Base-by-base conservation (phyloP, 1,140 invertebrate genomes). In the Caenorhabditis elegans region DNA sequence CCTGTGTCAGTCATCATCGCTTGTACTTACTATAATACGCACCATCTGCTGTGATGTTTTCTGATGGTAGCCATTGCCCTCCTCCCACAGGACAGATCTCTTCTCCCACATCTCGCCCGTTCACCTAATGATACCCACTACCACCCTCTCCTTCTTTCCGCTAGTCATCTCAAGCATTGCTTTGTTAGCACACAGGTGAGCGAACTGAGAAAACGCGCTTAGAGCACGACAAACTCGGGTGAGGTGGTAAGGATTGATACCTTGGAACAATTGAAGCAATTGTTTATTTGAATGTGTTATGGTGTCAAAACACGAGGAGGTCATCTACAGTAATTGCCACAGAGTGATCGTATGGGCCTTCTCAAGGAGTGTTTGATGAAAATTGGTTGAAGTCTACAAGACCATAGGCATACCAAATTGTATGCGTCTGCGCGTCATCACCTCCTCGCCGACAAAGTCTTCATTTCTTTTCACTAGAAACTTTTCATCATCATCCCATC, bases 141-240 rank as follows among this genome's bases (percentile, higher is more conserved):
- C n/a, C 43, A 28, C 76, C 46, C 43, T 77, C 46, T 26, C 17
- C 36, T 46, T 31, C 76, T 17, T 22, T 19, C 76, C 76, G 46
- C 76, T 77, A 49, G 76, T 51, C 43, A 48, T 51, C 76, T 77
- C 76, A 49, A 48, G 43, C 76, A 49, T 51, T 77, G 46, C 76
- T 51, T 77, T 51, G 76, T 77, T 48, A 77, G 76, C 48, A 77
- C 46, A 48, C 76, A 49, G 46, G 48, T 77, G 48, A 77, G 31
- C 46, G 43, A 77, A 36, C 76, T 19, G 43, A 49, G 76, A 48
- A 77, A 77, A 77, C 46, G 43, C 43, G 43, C 43, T 77, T 51
- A 51, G 76, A 5, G 31, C n/a, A n/a, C n/a, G n/a, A n/a, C n/a
- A n/a, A n/a, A n/a, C n/a, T n/a, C n/a, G n/a, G n/a, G n/a, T n/a